Base-by-base conservation (phyloP, 2,113 vertebrate species). In the Sula dactylatra region DNA sequence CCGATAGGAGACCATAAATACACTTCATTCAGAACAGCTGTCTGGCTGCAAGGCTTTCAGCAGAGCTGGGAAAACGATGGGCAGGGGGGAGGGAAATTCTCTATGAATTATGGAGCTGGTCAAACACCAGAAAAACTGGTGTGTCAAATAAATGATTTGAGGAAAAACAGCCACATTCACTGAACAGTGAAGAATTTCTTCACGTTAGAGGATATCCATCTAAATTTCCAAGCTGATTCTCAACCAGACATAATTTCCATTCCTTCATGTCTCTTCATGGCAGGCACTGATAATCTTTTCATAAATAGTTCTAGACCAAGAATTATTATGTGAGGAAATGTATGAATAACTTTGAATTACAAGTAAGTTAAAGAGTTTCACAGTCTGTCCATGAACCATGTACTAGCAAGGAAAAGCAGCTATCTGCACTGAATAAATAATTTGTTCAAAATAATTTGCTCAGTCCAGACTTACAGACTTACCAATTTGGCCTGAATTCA, bases 371-470 rank as follows among this genome's bases (percentile, higher is more conserved):
- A 94, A 94, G 91, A 89, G 78, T 87, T 95, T 93, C 94, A 86
- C 66, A 87, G 66, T 70, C 91, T 85, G 73, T 24, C 81, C 24
- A 5, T 92, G 91, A 95, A 73, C 93, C 93, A 76, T 17, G 38
- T 72, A 91, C 73, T 66, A 82, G 79, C 92, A 87, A 96, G 90
- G 83, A 95, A 94, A 97, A 94, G 84, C 77, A 94, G 89, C 70
- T 94, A 95, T 95, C 83, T 96, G 94, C 91, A 87, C 81, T 80
- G 83, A 94, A 95, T 90, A 97, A 96, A 96, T 94, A 91, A 97
- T 91, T 92, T 93, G 56, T 87, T 87, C 89, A 66, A 87, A 97
- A 91, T 89, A 94, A 77, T 90, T 94, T 91, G 56, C 89, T 94
- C 74, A 85, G 56, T 77, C 78, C 73, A 91, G 81, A 72, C 44